phyloP scores from a whole-genome alignment of 2,888 invertebrate species.

The Anoplius nigerrimus region DNA sequence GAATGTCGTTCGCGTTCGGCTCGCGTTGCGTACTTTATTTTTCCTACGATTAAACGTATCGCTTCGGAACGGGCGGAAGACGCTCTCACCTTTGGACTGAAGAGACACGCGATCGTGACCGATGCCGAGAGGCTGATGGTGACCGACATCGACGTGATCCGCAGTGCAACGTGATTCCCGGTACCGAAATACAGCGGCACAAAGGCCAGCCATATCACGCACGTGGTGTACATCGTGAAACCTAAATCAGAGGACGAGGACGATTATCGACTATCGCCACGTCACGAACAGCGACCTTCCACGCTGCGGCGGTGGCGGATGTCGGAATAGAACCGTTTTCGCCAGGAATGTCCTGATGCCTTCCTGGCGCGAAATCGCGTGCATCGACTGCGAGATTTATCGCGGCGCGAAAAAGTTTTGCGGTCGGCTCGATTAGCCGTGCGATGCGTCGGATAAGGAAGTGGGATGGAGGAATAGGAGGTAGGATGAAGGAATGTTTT shows the following conservation, averaged over 20 bases:
- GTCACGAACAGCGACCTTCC: too few relatives aligned
- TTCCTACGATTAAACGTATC: not conserved
- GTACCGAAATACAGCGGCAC: slow-evolving; percentile 98
- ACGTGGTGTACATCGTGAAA: slow-evolving; percentile 99
- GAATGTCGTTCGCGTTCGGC: not conserved
- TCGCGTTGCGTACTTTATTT: not conserved
- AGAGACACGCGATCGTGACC: slow-evolving; percentile 94
- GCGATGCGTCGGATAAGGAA: too few relatives aligned
- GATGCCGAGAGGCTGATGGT: slow-evolving; percentile 96
- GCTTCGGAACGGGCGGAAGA: not conserved
- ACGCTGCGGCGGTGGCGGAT: too few relatives aligned
- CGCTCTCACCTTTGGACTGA: slow-evolving; percentile 90
- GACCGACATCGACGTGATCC: slow-evolving; percentile 96
- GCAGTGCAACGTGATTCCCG: slow-evolving; percentile 91
- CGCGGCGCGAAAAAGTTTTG: too few relatives aligned
- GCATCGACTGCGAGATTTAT: too few relatives aligned
- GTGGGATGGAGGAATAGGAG: too few relatives aligned
- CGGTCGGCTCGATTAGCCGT: too few relatives aligned
- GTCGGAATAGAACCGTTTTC: too few relatives aligned
- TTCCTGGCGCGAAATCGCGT: too few relatives aligned
- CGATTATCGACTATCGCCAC: not conserved
- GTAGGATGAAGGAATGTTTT: too few relatives aligned
- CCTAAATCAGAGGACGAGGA: slow-evolving; percentile 77
- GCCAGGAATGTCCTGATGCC: too few relatives aligned
- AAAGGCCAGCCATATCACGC: slow-evolving; percentile 98